Evolutionary conservation across 2,797 vertebrate genomes (phyloP).

Genomic region (Macrochelys suwanniensis): DNA sequence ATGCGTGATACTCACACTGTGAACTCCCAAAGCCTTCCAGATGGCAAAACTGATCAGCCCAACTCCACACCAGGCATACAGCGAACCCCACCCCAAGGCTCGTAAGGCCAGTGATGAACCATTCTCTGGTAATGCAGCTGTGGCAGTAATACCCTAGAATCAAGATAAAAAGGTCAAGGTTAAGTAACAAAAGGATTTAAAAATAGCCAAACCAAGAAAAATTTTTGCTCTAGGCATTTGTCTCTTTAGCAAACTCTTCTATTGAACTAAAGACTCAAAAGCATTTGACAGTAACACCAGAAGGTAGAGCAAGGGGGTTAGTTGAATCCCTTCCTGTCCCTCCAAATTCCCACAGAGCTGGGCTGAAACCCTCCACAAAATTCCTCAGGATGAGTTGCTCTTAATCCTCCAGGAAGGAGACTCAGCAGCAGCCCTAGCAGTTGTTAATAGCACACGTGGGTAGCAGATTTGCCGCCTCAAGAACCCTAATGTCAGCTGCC

Average conservation of each 20-base stretch:
- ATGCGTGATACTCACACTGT: slow-evolving; percentile 85
- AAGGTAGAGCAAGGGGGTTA: not conserved
- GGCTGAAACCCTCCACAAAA: not conserved
- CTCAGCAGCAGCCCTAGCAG: not conserved
- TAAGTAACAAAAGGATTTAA: not conserved
- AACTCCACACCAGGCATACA: slow-evolving; percentile 92
- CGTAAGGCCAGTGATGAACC: slow-evolving; percentile 90
- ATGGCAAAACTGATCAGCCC: slow-evolving; percentile 87
- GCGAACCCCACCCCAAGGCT: slow-evolving; percentile 93
- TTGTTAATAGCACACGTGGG: not conserved
- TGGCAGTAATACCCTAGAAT: slow-evolving; percentile 85
- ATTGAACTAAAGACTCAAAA: not conserved
- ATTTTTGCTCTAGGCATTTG: not conserved
- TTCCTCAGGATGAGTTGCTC: not conserved
- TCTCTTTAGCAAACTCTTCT: not conserved
- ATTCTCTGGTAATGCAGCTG: slow-evolving; percentile 86
- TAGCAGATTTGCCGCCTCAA: not conserved
- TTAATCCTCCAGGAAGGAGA: not conserved
- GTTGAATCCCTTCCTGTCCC: not conserved
- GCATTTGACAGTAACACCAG: not conserved
- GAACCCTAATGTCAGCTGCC: not conserved
- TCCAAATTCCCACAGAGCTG: not conserved
- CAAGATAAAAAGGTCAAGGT: slow-evolving; percentile 14
- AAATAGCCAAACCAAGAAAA: not conserved
- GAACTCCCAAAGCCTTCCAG: slow-evolving; percentile 91